Percentiles rank a stretch among this genome's conserved stretches.
phyloP scores from a whole-genome alignment of 2,113 vertebrate genomes.

The Psammodynastes pulverulentus region DNA sequence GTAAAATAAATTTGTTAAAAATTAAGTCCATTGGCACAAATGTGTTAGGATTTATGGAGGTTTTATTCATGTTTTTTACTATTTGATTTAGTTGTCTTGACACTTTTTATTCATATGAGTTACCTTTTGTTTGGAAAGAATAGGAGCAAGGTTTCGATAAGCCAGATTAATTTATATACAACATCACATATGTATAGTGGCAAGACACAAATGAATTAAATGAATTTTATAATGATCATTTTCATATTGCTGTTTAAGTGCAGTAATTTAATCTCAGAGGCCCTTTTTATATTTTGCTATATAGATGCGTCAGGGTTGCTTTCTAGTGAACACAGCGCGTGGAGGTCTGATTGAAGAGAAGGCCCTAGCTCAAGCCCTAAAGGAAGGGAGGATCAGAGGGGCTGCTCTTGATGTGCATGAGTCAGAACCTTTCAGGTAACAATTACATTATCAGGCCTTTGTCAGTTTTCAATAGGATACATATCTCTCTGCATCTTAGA shows the following conservation, averaged over 20 bases:
- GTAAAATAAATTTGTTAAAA: background rate
- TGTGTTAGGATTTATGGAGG: background rate
- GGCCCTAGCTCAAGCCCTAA: conserved; percentile 85
- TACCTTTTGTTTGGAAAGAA: background rate
- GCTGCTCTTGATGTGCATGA: conserved; percentile 86
- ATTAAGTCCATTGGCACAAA: background rate
- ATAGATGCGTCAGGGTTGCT: conserved; percentile 89
- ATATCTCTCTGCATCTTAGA: conserved; percentile 5
- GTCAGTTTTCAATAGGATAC: background rate
- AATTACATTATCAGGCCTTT: background rate
- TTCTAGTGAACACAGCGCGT: conserved; percentile 86
- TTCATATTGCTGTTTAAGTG: conserved; percentile 30
- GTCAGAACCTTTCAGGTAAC: conserved; percentile 86
- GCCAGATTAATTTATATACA: background rate
- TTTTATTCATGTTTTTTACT: background rate
- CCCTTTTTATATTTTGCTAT: conserved; percentile 7
- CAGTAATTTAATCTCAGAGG: conserved; percentile 34
- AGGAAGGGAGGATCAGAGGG: conserved; percentile 87
- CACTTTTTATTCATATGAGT: background rate
- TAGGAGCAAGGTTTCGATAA: background rate
- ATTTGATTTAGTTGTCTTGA: background rate
- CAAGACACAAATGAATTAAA: background rate
- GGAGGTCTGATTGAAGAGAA: conserved; percentile 88
- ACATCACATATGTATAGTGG: background rate
- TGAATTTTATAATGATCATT: conserved; percentile 34